Conservation (phyloP, 2,888 invertebrate genomes). For the Incurvaria masculella region DNA sequence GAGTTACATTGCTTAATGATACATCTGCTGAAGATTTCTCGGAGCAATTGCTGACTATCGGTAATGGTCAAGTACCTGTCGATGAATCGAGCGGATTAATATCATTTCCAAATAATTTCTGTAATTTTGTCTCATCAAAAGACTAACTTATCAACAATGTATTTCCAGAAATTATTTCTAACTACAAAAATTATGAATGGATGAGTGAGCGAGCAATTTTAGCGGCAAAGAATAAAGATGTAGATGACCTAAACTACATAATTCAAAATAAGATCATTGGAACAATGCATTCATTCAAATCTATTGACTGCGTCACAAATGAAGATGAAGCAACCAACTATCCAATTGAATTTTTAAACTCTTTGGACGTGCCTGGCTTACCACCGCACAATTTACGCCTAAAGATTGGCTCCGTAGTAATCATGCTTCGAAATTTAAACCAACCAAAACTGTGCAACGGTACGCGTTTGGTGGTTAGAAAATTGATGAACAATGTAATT, state of each 20-base stretch:
- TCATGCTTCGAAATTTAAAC: too few species aligned
- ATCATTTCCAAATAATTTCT: conserved; percentile 24
- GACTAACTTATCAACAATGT: conserved; percentile 14
- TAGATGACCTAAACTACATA: conserved; percentile 22
- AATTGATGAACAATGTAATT: too few species aligned
- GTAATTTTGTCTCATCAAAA: conserved; percentile 19
- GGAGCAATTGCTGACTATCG: conserved; percentile 25
- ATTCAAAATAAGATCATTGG: conserved; percentile 21
- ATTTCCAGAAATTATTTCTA: conserved; percentile 5
- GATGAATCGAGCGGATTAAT: conserved; percentile 24
- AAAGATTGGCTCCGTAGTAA: too few species aligned
- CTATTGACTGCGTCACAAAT: conserved; percentile 21
- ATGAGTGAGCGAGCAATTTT: conserved; percentile 23
- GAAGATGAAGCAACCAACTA: conserved; percentile 21
- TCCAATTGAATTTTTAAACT: conserved; percentile 25
- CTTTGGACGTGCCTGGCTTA: conserved; percentile 20
- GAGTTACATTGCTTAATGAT: conserved; percentile 12
- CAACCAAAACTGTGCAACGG: too few species aligned
- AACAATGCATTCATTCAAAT: conserved; percentile 18
- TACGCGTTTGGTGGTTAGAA: too few species aligned
- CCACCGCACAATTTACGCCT: too few species aligned
- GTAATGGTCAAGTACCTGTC: conserved; percentile 22
- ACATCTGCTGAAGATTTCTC: conserved; percentile 23
- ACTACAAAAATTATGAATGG: conserved; percentile 19
- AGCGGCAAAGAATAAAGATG: conserved; percentile 26